Evolutionary conservation across 2,888 invertebrate species (phyloP).

Genomic region (Eueremaeus valkanovi): DNA sequence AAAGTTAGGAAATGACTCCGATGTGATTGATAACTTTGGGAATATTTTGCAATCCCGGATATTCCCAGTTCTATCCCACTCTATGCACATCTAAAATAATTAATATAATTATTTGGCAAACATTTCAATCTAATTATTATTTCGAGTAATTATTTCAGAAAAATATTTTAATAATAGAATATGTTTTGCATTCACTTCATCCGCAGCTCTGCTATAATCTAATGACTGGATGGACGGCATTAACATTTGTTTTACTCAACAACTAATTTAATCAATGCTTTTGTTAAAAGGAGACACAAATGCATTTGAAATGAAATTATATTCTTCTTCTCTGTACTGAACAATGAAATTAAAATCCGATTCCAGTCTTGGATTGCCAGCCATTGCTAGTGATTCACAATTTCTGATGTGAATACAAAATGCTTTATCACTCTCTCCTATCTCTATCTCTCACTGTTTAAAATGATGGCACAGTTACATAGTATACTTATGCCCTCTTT

Average conservation of each 20-base stretch:
- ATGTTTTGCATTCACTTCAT: too few relatives aligned
- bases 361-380: background rate
- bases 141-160: too few relatives aligned
- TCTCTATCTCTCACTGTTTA: background rate
- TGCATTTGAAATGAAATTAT: slow-evolving; percentile 8
- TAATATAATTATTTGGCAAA: too few relatives aligned
- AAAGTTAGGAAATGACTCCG: too few relatives aligned
- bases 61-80: too few relatives aligned
- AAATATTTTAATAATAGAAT: too few relatives aligned
- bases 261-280: slow-evolving; percentile 19
- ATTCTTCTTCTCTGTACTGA: background rate
- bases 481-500: background rate
- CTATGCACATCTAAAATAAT: too few relatives aligned
- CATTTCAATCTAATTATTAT: too few relatives aligned
- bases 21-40: too few relatives aligned
- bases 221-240: too few relatives aligned
- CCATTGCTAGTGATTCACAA: background rate
- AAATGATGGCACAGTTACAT: background rate
- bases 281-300: slow-evolving; percentile 18
- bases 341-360: slow-evolving; percentile 20
- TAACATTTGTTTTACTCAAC: background rate
- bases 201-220: too few relatives aligned
- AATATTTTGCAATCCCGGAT: too few relatives aligned
- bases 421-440: background rate
- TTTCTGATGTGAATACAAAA: slow-evolving; percentile 17